A percentile compares a stretch with the other conserved stretches of the same genome.
phyloP scores from a whole-genome alignment of 2,888 invertebrate species.

The Ichneumon xanthorius region DNA sequence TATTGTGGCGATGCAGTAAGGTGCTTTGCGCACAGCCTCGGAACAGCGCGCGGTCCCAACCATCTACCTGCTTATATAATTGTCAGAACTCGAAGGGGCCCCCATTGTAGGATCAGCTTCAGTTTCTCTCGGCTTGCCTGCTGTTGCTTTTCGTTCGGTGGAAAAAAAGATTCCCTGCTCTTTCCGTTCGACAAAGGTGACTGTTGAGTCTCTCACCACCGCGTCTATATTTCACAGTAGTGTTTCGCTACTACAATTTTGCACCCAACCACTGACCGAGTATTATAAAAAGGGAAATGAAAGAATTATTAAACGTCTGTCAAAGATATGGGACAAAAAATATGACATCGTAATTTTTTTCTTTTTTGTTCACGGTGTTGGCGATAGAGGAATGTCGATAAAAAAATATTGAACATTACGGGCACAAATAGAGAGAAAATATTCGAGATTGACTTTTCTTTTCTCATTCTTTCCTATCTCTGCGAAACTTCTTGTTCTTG shows the following conservation, averaged over 20 bases:
- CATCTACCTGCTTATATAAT: slow-evolving; percentile 68
- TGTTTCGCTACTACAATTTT: slow-evolving; percentile 37
- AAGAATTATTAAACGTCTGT: slow-evolving; percentile 3
- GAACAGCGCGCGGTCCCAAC: slow-evolving; percentile 18
- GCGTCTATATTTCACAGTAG: slow-evolving; percentile 45
- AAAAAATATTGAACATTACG: slow-evolving; percentile 1
- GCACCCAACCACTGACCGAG: not conserved
- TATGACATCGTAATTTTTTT: not conserved
- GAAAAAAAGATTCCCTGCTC: slow-evolving; percentile 25
- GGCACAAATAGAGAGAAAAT: not conserved
- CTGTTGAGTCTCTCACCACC: slow-evolving; percentile 34
- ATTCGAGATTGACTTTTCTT: not conserved
- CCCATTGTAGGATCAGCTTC: slow-evolving; percentile 53
- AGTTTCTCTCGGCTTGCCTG: slow-evolving; percentile 72
- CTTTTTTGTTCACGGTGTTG: not conserved
- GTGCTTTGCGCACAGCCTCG: not conserved
- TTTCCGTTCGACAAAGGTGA: slow-evolving; percentile 21
- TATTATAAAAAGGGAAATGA: slow-evolving; percentile 1
- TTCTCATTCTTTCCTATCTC: not conserved
- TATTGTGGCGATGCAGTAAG: slow-evolving; percentile 4
- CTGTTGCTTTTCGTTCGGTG: slow-evolving; percentile 71
- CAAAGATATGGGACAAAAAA: not conserved
- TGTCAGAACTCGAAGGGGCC: slow-evolving; percentile 65
- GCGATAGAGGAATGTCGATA: not conserved
- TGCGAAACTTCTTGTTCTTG: not conserved